Percentiles rank a stretch among this genome's conserved stretches.
These are phyloP conservation scores for Melanargia galathea DNA, from an alignment of 2,888 invertebrate genomes.

Conservation along the genomic window DNA sequence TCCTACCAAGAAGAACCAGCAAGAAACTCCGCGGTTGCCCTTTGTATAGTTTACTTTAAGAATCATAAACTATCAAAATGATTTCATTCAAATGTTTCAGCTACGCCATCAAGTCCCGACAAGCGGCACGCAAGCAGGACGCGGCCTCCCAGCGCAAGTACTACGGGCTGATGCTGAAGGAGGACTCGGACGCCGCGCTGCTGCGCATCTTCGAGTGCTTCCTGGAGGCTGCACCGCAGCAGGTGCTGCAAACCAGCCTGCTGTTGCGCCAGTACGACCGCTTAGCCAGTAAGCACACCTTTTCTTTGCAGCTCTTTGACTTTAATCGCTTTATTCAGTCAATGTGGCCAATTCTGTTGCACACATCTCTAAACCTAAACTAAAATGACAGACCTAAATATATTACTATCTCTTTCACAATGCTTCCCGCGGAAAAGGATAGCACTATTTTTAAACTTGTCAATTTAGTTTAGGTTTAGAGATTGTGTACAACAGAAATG, in stretches of 20 bases:
- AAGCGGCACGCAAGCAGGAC: slow-evolving; percentile 82
- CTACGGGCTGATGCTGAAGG: slow-evolving; percentile 88
- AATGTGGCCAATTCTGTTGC: too few relatives aligned
- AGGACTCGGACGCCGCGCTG: slow-evolving; percentile 90
- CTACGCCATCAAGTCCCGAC: slow-evolving; percentile 86
- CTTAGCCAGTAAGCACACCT: slow-evolving; percentile 72
- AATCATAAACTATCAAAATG: background rate
- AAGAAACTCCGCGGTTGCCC: too few relatives aligned
- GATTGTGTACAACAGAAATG: too few relatives aligned
- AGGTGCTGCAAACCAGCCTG: slow-evolving; percentile 88
- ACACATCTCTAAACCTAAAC: too few relatives aligned
- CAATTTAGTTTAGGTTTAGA: too few relatives aligned
- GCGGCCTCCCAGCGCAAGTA: slow-evolving; percentile 83
- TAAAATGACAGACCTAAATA: too few relatives aligned
- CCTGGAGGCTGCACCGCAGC: slow-evolving; percentile 91
- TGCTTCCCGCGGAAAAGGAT: too few relatives aligned
- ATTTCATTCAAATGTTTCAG: slow-evolving; percentile 47
- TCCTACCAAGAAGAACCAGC: too few relatives aligned
- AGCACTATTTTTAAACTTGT: too few relatives aligned
- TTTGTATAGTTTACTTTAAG: too few relatives aligned
- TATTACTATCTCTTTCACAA: too few relatives aligned
- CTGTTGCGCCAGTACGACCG: slow-evolving; percentile 82
- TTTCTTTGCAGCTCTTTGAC: background rate
- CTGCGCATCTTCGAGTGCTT: slow-evolving; percentile 90
- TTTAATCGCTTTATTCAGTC: too few relatives aligned